phyloP scores from a whole-genome alignment of 2,113 vertebrate genomes.

The Ancistrus triradiatus region DNA sequence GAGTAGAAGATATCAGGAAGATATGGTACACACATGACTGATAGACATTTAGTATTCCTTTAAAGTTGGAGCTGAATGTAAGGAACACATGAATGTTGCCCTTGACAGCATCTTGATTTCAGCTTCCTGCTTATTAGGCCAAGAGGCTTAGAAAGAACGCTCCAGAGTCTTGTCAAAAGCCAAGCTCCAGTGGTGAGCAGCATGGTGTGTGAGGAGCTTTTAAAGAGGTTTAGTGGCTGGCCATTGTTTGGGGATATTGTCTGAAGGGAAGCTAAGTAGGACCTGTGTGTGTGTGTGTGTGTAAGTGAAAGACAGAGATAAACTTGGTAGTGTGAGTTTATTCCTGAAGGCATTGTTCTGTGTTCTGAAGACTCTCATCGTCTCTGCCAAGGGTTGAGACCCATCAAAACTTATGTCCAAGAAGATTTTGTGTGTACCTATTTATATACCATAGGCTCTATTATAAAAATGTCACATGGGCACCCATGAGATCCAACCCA shows the following conservation, averaged over 20 bases:
- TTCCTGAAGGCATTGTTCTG: slow-evolving; percentile 5
- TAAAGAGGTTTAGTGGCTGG: neutral
- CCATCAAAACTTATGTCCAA: slow-evolving; percentile 30
- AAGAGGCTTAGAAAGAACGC: too few species aligned
- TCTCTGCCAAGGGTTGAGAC: slow-evolving; percentile 18
- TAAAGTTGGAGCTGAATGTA: too few species aligned
- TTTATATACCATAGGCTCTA: slow-evolving; percentile 11
- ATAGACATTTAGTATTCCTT: too few species aligned
- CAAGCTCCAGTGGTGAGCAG: neutral
- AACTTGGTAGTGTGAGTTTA: neutral
- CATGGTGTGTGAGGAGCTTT: neutral
- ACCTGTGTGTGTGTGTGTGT: neutral
- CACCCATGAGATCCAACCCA: too few species aligned
- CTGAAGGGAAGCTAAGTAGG: neutral
- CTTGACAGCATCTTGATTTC: neutral
- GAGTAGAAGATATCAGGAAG: too few species aligned
- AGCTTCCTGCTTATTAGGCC: neutral
- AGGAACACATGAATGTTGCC: too few species aligned
- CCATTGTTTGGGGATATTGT: neutral
- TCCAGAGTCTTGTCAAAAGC: neutral
- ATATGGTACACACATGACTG: too few species aligned
- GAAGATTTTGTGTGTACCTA: slow-evolving; percentile 12
- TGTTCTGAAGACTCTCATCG: slow-evolving; percentile 25
- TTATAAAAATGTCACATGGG: too few species aligned
- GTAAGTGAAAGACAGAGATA: neutral